These are phyloP conservation scores for Epirrhoe tristata DNA, from an alignment of 2,888 invertebrate genomes.

Conservation along the genomic window DNA sequence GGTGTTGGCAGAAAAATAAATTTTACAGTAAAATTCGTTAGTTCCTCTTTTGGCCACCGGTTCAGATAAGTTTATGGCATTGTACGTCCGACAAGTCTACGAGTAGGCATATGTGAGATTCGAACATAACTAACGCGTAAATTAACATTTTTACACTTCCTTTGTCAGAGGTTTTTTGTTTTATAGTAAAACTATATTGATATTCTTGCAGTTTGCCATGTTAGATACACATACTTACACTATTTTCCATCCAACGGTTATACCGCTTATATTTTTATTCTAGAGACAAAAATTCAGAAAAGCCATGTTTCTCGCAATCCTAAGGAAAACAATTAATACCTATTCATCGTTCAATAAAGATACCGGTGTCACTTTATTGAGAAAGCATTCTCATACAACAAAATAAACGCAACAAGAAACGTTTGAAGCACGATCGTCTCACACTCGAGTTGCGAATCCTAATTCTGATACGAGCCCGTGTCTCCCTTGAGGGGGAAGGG, in stretches of 20 bases:
- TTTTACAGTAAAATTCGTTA: no score
- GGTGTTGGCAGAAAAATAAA: no score
- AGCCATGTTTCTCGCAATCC: neutral
- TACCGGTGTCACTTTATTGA: conserved; percentile 36
- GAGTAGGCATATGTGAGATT: no score
- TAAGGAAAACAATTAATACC: conserved; percentile 26
- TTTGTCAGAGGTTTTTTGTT: no score
- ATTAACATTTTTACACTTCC: no score
- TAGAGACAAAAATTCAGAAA: neutral
- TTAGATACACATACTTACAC: no score
- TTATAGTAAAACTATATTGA: no score
- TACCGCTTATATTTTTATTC: neutral
- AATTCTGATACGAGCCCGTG: conserved; percentile 73
- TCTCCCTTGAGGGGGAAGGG: conserved; percentile 62
- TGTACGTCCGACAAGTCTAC: no score
- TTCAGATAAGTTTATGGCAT: no score
- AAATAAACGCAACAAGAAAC: conserved; percentile 54
- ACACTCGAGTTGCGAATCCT: conserved; percentile 73
- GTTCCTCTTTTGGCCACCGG: no score
- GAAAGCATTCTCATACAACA: conserved; percentile 42
- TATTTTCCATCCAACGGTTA: no score
- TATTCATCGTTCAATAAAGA: conserved; percentile 34
- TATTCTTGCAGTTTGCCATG: no score
- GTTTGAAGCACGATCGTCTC: conserved; percentile 54
- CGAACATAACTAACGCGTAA: neutral